These are phyloP conservation scores for Phoxinus dragarum DNA, from an alignment of 2,797 vertebrate genomes.

Conservation along the genomic window DNA sequence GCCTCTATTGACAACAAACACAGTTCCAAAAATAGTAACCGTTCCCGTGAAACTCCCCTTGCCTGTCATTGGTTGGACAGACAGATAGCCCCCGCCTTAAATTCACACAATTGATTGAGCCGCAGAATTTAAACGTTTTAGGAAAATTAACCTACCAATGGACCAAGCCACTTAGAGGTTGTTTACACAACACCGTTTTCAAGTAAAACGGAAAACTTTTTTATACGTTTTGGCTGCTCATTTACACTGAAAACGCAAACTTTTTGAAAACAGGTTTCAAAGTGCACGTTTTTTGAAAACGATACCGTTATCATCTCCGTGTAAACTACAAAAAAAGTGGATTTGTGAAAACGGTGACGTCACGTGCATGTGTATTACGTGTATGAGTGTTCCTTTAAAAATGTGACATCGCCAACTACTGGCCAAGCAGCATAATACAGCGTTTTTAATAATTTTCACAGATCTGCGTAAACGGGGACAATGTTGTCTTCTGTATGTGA, in stretches of 20 bases:
- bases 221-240: background rate
- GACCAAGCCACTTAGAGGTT: background rate
- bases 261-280: background rate
- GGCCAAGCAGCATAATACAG: background rate
- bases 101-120: background rate
- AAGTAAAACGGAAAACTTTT: background rate
- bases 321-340: background rate
- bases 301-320: background rate
- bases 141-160: background rate
- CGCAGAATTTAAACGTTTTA: background rate
- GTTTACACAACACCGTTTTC: background rate
- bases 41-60: background rate
- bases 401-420: background rate
- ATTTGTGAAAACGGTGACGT: background rate
- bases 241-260: background rate
- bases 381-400: no score
- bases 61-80: background rate
- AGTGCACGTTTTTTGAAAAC: background rate
- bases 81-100: background rate
- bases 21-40: background rate
- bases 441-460: background rate
- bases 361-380: background rate
- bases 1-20: background rate
- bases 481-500: background rate
- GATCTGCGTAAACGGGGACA: background rate